Evolutionary conservation across 1,140 invertebrate species (phyloP), one percentile per base, ranked within the genome.

Genomic region (Hyles euphorbiae): DNA sequence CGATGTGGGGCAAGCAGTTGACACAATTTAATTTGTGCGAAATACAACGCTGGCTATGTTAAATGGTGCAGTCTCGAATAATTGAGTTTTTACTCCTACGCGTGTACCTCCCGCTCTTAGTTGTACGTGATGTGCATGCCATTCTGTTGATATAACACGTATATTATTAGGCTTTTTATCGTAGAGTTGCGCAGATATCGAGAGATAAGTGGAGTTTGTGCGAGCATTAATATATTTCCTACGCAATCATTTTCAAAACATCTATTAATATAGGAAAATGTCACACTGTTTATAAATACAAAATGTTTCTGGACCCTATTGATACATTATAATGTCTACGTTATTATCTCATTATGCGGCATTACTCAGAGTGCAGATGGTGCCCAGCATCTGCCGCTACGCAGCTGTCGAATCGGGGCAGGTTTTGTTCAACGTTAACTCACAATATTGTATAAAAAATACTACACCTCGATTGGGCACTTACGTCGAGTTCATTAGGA

Each of bases 1-100:
- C 74, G 63, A 84, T 82, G 83, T 88, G 76, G 83, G 75, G 73
- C 76, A 81, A 76, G 72, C 73, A 74, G 70, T 77, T 85, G 81
- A 81, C 81, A 88, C 81, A 85, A 88, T 85, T 86, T 72, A 78
- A 80, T 83, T 82, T 82, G 75, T 64, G 69, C 74, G 76, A 82
- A 81, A 78, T 71, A 73, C 64, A 74, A 70, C 60, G 62, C 58
- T 59, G 43, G 54, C 58, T 34, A 67, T 74, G 78, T 74, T 81
- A 68, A 48, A 76, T 72, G 76, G 70, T 75, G 74, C 67, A 69
- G 58, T 68, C 57, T 68, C n/a, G 53, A 60, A 56, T 64, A 61
- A 64, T 40, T 40, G 8, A 40, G 36, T 69, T 71, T 74, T 73
- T 75, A 70, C 58, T 81, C 76, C 72, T 75, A 78, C 75, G 76